These are phyloP conservation scores for Oreamnos americanus DNA, from an alignment of 2,113 vertebrate genomes.

Conservation along the genomic window DNA sequence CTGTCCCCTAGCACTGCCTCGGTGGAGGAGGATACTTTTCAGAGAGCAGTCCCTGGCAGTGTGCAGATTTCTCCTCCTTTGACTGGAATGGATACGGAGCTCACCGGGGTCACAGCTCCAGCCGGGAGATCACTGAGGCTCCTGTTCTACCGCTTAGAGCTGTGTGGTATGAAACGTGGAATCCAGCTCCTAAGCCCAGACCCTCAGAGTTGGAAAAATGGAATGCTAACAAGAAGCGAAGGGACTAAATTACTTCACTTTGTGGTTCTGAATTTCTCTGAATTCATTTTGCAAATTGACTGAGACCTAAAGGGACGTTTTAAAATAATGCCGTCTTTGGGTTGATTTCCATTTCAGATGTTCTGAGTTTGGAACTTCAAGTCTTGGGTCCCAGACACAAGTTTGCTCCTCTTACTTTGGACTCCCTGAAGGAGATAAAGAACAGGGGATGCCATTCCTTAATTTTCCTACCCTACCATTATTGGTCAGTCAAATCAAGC, in stretches of 20 bases:
- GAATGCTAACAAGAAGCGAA: background rate
- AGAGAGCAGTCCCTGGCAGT: conserved; percentile 34
- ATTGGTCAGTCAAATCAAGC: background rate
- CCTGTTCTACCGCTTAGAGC: conserved; percentile 41
- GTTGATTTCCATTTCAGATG: background rate
- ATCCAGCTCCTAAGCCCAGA: background rate
- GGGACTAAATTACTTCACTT: background rate
- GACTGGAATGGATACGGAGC: conserved; percentile 66
- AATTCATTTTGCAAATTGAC: background rate
- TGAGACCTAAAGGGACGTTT: background rate
- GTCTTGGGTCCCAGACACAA: background rate
- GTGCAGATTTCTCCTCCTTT: conserved; percentile 63
- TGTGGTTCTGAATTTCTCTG: background rate
- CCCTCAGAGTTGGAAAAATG: background rate
- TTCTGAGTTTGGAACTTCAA: background rate
- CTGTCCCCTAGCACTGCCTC: conserved; percentile 51
- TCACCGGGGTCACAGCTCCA: background rate
- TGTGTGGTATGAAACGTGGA: rapidly evolving
- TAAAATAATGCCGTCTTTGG: background rate
- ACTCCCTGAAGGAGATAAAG: background rate
- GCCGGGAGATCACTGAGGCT: conserved; percentile 8
- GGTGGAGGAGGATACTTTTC: conserved; percentile 66
- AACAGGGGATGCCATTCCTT: background rate
- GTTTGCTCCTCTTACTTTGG: background rate
- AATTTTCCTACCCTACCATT: background rate